These are phyloP conservation scores for Spilogale gracilis DNA, from an alignment of 2,113 vertebrate genomes.

Conservation along the genomic window DNA sequence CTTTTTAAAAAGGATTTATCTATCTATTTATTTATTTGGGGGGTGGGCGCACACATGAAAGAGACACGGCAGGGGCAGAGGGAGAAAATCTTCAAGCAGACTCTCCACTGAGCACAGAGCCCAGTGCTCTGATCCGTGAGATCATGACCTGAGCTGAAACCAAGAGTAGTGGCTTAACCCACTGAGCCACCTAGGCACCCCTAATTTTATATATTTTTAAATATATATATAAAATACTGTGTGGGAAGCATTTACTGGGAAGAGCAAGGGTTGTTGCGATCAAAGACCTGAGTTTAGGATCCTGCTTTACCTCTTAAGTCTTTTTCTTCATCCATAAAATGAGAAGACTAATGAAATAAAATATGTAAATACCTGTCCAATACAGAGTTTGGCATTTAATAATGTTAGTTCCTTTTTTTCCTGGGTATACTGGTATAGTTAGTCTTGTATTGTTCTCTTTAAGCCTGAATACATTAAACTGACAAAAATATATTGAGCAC, in stretches of 20 bases:
- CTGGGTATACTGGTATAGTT: background rate
- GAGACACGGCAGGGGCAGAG: background rate
- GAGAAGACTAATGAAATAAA: constrained; percentile 36
- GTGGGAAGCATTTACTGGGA: background rate
- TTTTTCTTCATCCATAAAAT: constrained; percentile 46
- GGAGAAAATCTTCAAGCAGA: background rate
- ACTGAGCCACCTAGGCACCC: background rate
- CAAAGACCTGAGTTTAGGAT: constrained; percentile 46
- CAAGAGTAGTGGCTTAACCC: background rate
- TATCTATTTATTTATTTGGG: background rate
- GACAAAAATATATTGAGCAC: constrained; percentile 13
- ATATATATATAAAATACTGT: background rate
- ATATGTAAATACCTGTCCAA: background rate
- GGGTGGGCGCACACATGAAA: background rate
- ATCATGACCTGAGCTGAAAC: background rate
- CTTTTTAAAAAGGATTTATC: background rate
- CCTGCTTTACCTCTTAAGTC: background rate
- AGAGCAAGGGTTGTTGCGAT: background rate
- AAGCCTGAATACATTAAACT: background rate
- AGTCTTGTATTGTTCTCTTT: background rate
- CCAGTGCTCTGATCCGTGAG: background rate
- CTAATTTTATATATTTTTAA: background rate
- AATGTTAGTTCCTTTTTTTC: background rate
- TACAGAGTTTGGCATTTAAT: constrained; percentile 14
- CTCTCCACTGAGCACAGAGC: background rate